Base-by-base conservation (phyloP, 2,888 invertebrate genomes). In the Phengaris arion region DNA sequence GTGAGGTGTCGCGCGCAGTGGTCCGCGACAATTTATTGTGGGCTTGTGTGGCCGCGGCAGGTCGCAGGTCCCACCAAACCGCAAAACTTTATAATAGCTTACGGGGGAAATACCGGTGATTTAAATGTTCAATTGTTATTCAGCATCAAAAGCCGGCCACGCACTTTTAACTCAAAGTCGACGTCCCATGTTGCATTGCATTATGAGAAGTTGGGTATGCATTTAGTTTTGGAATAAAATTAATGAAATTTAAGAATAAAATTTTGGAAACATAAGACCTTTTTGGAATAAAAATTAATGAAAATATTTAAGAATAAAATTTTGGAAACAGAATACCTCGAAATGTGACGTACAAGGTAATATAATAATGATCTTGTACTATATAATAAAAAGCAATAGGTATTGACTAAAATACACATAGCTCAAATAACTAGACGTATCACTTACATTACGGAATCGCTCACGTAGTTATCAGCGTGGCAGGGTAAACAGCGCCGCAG, bases 31-130 rank as follows among this genome's bases (percentile, higher is more conserved):
- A 64, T 64, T 45, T 64, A 64, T 64, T 64, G 64, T 12, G 64
- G 64, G 64, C 35, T 35, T 35, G 64, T 64, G 64, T 64, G 10
- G 64, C 64, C 64, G 64, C 35, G 64, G 35, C 64, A 64, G 64
- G 45, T 45, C 35, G 64, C 64, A 6, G 64, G 12, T 35, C 35
- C 35, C 64, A 12, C 35, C 64, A 12, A 6, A 64, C 64, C 64
- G 64, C 64, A 64, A 64, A 35, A 64, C 35, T 35, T 64, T 64
- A 1, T 59, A 59, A 59, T 59, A 59, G 59, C 22, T 59, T 22
- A 59, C 59, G 15, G 59, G 22, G 9, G 22, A 59, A 59, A 59
- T 59, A 59, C 48, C 6, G 1, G 22, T n/a, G 15, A 9, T 57
- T 9, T 15, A 59, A 22, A 59, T 59, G 22, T 3, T 10, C 8